A percentile compares a stretch with the other conserved stretches of the same genome.
phyloP scores from a whole-genome alignment of 2,888 invertebrate genomes.

The Crematogaster levior region DNA sequence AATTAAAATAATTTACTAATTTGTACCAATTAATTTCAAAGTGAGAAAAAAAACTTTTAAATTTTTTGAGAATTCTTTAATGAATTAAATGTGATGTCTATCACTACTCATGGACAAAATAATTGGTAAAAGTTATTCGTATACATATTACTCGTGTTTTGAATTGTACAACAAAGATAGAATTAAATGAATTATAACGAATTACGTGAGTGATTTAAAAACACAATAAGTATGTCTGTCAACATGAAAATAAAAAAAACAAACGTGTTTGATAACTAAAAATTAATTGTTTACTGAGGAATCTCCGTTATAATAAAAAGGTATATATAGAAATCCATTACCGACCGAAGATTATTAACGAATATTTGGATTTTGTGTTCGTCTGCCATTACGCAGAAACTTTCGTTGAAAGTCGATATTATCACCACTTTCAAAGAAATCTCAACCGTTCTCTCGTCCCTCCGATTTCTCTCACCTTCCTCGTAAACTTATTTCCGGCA shows the following conservation, averaged over 20 bases:
- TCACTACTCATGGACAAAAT: neutral
- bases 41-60: no score
- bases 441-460: slow-evolving; percentile 23
- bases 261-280: neutral
- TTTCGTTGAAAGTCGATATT: slow-evolving; percentile 31
- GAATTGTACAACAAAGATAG: neutral
- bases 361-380: slow-evolving; percentile 58
- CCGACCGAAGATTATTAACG: slow-evolving; percentile 10
- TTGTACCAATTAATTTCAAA: neutral
- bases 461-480: slow-evolving; percentile 35
- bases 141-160: neutral
- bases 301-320: neutral
- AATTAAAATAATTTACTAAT: neutral
- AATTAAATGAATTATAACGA: neutral
- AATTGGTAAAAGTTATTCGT: neutral
- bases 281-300: neutral
- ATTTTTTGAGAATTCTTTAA: neutral
- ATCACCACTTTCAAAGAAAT: slow-evolving; percentile 41
- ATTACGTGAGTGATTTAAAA: neutral
- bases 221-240: neutral
- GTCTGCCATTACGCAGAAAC: slow-evolving; percentile 58
- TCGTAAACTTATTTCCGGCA: slow-evolving; percentile 15
- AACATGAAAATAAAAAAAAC: neutral
- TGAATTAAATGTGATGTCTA: neutral
- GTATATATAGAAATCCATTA: neutral